Evolutionary conservation across 2,797 vertebrate species (phyloP).

Genomic region (Sandelia bainsii): DNA sequence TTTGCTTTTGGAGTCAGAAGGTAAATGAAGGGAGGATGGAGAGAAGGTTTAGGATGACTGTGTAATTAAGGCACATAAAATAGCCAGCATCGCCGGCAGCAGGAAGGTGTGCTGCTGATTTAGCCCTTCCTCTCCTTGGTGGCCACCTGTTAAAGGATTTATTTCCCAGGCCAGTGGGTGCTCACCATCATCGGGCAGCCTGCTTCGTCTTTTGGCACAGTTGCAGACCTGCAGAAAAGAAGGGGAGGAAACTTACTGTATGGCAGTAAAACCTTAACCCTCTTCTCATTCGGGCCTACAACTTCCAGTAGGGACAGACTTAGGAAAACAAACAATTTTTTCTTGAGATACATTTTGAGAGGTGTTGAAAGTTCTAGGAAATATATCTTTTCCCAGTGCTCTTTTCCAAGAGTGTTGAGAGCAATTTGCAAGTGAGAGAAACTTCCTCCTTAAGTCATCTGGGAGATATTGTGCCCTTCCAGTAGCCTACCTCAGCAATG

Average conservation of each 20-base stretch:
- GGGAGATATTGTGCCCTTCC: conserved; percentile 79
- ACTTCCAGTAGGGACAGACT: conserved; percentile 24
- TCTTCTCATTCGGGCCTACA: conserved; percentile 34
- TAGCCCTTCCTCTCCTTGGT: conserved; percentile 76
- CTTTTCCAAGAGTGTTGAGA: conserved; percentile 30
- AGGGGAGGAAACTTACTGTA: conserved; percentile 33
- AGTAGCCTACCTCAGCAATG: conserved; percentile 80
- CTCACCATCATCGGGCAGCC: conserved; percentile 72
- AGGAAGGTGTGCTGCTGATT: conserved; percentile 82
- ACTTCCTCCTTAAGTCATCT: conserved; percentile 67
- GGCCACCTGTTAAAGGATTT: conserved; percentile 85
- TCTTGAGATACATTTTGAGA: conserved; percentile 38
- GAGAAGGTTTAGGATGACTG: conserved; percentile 66
- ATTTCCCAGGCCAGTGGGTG: conserved; percentile 77
- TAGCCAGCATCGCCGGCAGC: conserved; percentile 76
- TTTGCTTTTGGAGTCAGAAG: conserved; percentile 63
- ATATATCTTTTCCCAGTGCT: conserved; percentile 42
- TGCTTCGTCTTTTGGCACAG: conserved; percentile 59
- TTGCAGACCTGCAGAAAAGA: conserved; percentile 34
- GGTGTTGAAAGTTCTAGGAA: conserved; percentile 52
- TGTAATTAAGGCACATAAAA: conserved; percentile 84
- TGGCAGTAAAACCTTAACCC: conserved; percentile 31
- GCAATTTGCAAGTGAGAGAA: conserved; percentile 56
- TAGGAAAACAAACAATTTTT: conserved; percentile 41
- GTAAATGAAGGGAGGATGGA: conserved; percentile 72